Evolutionary conservation across 2,888 invertebrate species (phyloP), one percentile per base, ranked within the genome.

Genomic region (Dusona sp.): DNA sequence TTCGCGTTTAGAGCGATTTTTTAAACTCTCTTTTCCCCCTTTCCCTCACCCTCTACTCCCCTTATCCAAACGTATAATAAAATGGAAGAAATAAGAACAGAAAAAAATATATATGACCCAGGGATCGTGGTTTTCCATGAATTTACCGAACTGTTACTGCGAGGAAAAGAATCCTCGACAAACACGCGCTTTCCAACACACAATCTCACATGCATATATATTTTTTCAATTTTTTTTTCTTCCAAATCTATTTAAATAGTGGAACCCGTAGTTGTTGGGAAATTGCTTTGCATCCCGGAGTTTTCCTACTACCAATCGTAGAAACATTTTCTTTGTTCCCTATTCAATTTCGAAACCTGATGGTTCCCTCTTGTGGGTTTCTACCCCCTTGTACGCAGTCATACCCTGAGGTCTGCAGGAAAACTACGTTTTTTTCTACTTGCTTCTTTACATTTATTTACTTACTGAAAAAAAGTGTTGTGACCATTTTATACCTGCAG

Each of bases 1-100:
- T 29, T 65, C 73, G 73, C 78, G 85, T 82, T 81, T 81, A 85
- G 79, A 82, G 78, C 82, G 82, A 82, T 85, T 81, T 79, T 84
- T 77, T 68, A 57, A 75, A 68, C 75, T 68, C 67, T 57, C 48
- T 25, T 61, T 61, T n/a, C n/a, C 61, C 7, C 29, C 29, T 61
- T 61, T 61, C 11, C 29, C 16, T 29, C 61, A 29, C 64, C 42
- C 72, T 48, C 70, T 36, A 54, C 45, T 13, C 57, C 4, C 16
- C 64, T 45, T 22, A 2, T 22, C 48, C 65, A 42, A 48, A 64
- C 74, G 73, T 70, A 83, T 70, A 75, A 85, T 85, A 83, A 85
- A 85, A 85, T 79, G 70, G 74, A 83, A 85, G 74, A 79, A 85
- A 79, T 68, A 83, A 79, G 48, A 67, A 45, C 16, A 38, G 42